Percentiles rank a stretch among this genome's conserved stretches.
Evolutionary conservation across 2,797 vertebrate species (phyloP).

Genomic region (Myotis vivesi): DNA sequence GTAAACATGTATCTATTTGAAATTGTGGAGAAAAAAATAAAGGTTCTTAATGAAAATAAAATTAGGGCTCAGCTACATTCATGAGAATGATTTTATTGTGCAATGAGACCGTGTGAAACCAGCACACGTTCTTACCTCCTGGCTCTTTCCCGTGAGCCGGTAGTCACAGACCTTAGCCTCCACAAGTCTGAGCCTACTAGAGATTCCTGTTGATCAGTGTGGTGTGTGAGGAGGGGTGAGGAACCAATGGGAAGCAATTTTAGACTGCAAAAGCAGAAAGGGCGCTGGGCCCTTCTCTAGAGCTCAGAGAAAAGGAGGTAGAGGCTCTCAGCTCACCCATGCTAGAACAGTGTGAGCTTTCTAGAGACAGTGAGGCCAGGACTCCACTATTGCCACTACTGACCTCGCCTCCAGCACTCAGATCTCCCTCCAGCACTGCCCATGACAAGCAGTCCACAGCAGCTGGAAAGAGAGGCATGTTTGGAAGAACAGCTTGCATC

Average conservation of each 20-base stretch:
- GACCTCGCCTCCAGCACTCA: neutral
- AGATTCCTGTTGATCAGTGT: neutral
- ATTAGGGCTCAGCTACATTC: neutral
- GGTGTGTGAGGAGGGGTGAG: no score
- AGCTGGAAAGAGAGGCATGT: neutral
- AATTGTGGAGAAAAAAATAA: neutral
- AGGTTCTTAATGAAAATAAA: neutral
- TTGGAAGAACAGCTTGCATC: neutral
- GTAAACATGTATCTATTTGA: neutral
- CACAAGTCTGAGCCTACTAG: rapidly evolving
- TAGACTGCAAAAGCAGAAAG: neutral
- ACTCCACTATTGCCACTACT: no score
- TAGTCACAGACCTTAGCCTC: neutral
- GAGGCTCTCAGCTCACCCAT: neutral
- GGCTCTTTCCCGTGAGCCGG: neutral
- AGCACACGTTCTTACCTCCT: neutral
- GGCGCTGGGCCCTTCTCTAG: neutral
- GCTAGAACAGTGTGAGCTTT: neutral
- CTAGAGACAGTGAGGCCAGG: neutral
- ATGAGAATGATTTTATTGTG: neutral
- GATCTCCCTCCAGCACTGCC: neutral
- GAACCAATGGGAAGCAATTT: neutral
- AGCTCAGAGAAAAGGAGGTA: neutral
- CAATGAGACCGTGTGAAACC: neutral
- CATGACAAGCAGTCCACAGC: neutral